Percentiles rank a stretch among this genome's conserved stretches.
Evolutionary conservation across 2,797 vertebrate genomes (phyloP).

Genomic region (Neomorphus geoffroyi): DNA sequence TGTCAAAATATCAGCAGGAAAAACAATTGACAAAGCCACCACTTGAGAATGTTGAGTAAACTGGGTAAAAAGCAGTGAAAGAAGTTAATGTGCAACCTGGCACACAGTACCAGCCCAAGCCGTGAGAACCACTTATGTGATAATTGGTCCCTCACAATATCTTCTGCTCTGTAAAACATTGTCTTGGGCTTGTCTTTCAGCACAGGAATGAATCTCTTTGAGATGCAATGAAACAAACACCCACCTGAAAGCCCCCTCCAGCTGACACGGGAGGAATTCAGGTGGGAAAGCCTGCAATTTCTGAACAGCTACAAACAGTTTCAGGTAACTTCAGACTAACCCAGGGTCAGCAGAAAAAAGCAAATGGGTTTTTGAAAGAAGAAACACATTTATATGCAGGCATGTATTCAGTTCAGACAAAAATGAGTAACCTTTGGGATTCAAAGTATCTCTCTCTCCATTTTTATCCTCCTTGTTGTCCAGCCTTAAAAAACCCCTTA

Average conservation of each 20-base stretch:
- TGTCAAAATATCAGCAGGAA: conserved; percentile 78
- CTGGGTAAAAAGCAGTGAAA: conserved; percentile 77
- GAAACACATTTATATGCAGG: conserved; percentile 49
- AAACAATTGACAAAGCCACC: conserved; percentile 85
- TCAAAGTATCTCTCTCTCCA: background rate
- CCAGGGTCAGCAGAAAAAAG: conserved; percentile 32
- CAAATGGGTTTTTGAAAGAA: conserved; percentile 55
- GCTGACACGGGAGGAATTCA: conserved; percentile 71
- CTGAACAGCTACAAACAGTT: conserved; percentile 58
- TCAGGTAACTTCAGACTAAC: conserved; percentile 76
- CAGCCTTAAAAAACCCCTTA: background rate
- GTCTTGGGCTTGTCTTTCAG: conserved; percentile 82
- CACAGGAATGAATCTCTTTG: conserved; percentile 80
- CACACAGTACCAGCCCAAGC: conserved; percentile 75
- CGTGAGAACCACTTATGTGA: conserved; percentile 85
- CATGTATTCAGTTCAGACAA: conserved; percentile 47
- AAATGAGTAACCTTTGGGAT: conserved; percentile 39
- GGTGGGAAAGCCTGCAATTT: conserved; percentile 74
- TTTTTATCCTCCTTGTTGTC: background rate
- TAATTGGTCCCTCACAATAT: conserved; percentile 77
- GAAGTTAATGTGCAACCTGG: conserved; percentile 83
- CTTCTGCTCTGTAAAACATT: conserved; percentile 79
- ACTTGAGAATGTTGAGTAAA: conserved; percentile 80
- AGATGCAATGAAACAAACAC: conserved; percentile 79
- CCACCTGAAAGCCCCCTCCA: conserved; percentile 71